Percentiles rank a stretch among this genome's conserved stretches.
Conservation (phyloP, 2,797 vertebrate species). For the Sarcoramphus papa region DNA sequence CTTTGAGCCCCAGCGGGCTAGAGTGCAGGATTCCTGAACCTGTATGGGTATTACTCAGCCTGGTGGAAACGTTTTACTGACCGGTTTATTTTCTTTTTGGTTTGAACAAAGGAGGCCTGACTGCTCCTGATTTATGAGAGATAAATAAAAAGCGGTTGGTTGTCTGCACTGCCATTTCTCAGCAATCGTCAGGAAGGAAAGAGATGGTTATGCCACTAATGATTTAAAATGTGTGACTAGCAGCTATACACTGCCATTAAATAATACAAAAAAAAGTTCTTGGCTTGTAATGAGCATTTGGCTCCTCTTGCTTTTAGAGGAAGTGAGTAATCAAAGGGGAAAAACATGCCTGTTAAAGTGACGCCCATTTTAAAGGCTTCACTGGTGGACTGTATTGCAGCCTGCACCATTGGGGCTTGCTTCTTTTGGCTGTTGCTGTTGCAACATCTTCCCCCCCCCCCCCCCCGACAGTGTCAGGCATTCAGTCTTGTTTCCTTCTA, state of each 20-base stretch:
- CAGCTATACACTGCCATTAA: conserved; percentile 55
- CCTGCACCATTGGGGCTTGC: not conserved
- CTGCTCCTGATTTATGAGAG: conserved; percentile 50
- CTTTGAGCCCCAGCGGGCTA: not conserved
- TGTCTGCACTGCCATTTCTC: conserved; percentile 48
- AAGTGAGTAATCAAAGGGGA: conserved; percentile 55
- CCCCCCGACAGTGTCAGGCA: not conserved
- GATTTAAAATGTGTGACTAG: conserved; percentile 68
- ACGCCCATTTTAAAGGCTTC: not conserved
- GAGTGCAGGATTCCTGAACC: conserved; percentile 27
- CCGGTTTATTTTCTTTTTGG: conserved; percentile 50
- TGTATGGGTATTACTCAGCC: conserved; percentile 28
- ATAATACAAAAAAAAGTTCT: conserved; percentile 3
- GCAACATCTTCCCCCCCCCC: not conserved
- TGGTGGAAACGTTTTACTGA: conserved; percentile 37
- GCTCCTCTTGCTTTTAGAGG: conserved; percentile 50
- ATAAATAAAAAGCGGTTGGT: conserved; percentile 53
- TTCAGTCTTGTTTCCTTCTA: not conserved
- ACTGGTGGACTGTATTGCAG: not conserved
- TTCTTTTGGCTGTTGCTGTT: not conserved
- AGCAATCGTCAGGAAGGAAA: conserved; percentile 57
- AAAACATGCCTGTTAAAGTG: conserved; percentile 4
- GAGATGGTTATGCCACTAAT: conserved; percentile 58
- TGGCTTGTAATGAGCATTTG: conserved; percentile 47
- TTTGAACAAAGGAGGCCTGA: conserved; percentile 38